A percentile compares a stretch with the other conserved stretches of the same genome.
Evolutionary conservation across 2,797 vertebrate species (phyloP).

Genomic region (Miichthys miiuy): DNA sequence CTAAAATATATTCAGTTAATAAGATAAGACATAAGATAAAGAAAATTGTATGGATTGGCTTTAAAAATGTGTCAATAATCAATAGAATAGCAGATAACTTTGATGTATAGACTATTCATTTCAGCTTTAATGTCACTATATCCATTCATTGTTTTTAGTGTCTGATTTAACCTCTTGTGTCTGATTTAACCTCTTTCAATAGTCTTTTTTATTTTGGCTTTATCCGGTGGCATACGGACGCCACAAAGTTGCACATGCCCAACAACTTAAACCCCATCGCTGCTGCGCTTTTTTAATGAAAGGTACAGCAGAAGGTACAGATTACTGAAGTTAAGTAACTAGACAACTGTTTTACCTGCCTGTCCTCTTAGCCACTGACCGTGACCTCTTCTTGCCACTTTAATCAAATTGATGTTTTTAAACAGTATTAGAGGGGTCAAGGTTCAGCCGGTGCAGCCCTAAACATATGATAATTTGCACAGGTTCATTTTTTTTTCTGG

Average conservation of each 20-base stretch:
- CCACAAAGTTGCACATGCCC: background rate
- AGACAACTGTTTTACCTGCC: background rate
- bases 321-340: too few species aligned
- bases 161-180: too few species aligned
- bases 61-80: background rate
- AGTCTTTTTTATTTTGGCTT: background rate
- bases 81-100: too few species aligned
- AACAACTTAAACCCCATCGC: background rate
- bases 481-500: slow-evolving; percentile 37
- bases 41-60: background rate
- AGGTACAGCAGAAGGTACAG: background rate
- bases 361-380: background rate
- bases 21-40: background rate
- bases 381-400: slow-evolving; percentile 2
- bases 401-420: background rate
- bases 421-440: slow-evolving; percentile 7
- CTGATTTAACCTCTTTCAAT: background rate
- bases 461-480: slow-evolving; percentile 6
- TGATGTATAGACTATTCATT: background rate
- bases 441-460: background rate
- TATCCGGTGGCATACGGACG: background rate
- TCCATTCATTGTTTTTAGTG: background rate
- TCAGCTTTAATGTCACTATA: background rate
- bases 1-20: background rate
- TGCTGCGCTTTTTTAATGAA: background rate